phyloP scores from a whole-genome alignment of 2,113 vertebrate species.

The Panurus biarmicus region DNA sequence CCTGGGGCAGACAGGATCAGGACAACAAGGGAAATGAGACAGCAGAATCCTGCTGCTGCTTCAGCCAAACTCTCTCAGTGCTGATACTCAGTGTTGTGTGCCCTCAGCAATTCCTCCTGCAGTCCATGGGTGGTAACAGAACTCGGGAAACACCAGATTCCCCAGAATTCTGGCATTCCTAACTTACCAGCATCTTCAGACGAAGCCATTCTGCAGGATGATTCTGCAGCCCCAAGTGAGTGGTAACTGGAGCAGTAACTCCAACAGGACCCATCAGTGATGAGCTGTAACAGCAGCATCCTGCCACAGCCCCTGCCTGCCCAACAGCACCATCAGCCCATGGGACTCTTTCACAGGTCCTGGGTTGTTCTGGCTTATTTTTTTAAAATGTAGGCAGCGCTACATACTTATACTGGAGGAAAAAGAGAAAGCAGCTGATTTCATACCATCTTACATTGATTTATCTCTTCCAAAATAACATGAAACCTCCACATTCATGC shows the following conservation, averaged over 20 bases:
- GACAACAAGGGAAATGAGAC: neutral
- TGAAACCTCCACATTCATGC: neutral
- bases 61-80: neutral
- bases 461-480: neutral
- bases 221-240: neutral
- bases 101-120: neutral
- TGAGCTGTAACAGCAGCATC: neutral
- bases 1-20: neutral
- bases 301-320: neutral
- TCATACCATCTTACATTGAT: neutral
- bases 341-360: neutral
- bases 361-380: neutral
- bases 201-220: neutral
- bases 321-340: neutral
- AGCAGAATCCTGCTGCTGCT: neutral
- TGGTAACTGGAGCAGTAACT: neutral
- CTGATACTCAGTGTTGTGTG: accelerated
- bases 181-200: neutral
- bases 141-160: neutral
- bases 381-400: neutral
- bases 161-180: neutral
- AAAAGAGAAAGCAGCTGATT: neutral
- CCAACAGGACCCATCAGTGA: neutral
- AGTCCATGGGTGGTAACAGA: neutral
- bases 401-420: neutral